Base-by-base conservation (phyloP, 2,888 invertebrate species). In the Drosophila neonasuta region DNA sequence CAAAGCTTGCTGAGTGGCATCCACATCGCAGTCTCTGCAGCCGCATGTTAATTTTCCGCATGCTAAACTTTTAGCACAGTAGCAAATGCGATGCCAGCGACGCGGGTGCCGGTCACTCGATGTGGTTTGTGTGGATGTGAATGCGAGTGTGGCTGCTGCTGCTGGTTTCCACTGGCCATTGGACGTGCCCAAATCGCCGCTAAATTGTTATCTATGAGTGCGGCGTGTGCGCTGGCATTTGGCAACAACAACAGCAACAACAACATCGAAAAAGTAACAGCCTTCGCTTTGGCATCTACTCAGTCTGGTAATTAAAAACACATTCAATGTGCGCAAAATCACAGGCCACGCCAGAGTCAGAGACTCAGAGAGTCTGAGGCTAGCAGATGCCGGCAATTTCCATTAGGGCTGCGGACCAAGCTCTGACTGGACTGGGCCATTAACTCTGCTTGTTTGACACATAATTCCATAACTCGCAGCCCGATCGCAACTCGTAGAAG, bases 61-160 rank as follows among this genome's bases (percentile, higher is more conserved):
- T 88, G 84, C 83, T 83, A 82, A 83, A 82, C 80, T 85, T 83
- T 83, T 87, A 87, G 87, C 86, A 83, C 83, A 87, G 83, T 87
- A 83, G 83, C 83, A 65, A 57, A 51, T 68, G 71, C 75, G 61
- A 74, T 66, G 66, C 44, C 71, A 76, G 71, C 77, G 61, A 78
- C 79, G 78, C 78, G 78, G 78, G 78, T 76, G 78, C 77, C 67
- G 79, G 66, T 74, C 76, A 71, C 52, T 52, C 39, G 50, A 29
- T 68, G 57, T 41, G 34, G 34, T 32, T 32, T 32, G 32, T 32
- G 59, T 34, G 50, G 41, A 30, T 68, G 57, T 34, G 49, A 24
- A 48, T 48, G 61, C 39, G 44, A 39, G 10, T 59, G 68, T 66
- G 57, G 70, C 42, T 45, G 15, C 60, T 45, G 13, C 60, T 48